A percentile compares a stretch with the other conserved stretches of the same genome.
phyloP scores from a whole-genome alignment of 2,888 invertebrate species.

The Gari tellinella region DNA sequence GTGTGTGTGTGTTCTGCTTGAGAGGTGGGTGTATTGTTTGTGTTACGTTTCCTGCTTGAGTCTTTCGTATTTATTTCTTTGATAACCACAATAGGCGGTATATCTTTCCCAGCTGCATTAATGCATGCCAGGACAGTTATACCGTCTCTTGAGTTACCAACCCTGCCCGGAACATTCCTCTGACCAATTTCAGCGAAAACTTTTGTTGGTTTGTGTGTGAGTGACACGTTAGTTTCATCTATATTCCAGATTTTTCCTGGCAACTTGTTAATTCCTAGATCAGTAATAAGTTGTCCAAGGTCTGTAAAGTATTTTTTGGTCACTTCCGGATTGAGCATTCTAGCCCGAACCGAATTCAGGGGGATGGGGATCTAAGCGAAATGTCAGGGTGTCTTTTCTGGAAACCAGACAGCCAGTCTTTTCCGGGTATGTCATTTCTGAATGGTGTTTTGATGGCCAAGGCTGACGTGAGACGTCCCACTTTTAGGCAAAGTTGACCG shows the following conservation, averaged over 20 bases:
- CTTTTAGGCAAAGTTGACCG: slow-evolving; percentile 30
- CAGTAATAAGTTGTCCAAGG: slow-evolving; percentile 7
- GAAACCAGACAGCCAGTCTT: slow-evolving; percentile 41
- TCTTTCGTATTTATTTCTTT: no score
- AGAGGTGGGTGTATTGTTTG: no score
- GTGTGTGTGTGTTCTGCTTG: no score
- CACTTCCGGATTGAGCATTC: slow-evolving; percentile 26
- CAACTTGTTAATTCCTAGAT: not conserved
- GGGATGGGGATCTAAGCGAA: slow-evolving; percentile 28
- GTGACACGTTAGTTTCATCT: slow-evolving; percentile 25
- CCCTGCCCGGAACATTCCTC: slow-evolving; percentile 41
- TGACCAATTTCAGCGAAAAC: slow-evolving; percentile 1
- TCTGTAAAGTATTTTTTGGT: slow-evolving; percentile 23
- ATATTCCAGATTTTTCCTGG: slow-evolving; percentile 10
- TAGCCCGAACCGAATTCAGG: slow-evolving; percentile 20
- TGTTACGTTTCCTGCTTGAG: no score
- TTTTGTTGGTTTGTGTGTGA: slow-evolving; percentile 11
- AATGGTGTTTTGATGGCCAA: slow-evolving; percentile 37
- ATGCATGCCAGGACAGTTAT: slow-evolving; percentile 54
- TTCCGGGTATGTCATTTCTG: slow-evolving; percentile 44
- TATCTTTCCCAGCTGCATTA: slow-evolving; percentile 51
- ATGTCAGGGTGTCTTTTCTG: no score
- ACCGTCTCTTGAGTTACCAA: slow-evolving; percentile 46
- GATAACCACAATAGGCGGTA: slow-evolving; percentile 50
- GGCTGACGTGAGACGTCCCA: slow-evolving; percentile 20